These are phyloP conservation scores for Trididemnum miniatum DNA, from an alignment of 23 tunicate species.

Conservation along the genomic window DNA sequence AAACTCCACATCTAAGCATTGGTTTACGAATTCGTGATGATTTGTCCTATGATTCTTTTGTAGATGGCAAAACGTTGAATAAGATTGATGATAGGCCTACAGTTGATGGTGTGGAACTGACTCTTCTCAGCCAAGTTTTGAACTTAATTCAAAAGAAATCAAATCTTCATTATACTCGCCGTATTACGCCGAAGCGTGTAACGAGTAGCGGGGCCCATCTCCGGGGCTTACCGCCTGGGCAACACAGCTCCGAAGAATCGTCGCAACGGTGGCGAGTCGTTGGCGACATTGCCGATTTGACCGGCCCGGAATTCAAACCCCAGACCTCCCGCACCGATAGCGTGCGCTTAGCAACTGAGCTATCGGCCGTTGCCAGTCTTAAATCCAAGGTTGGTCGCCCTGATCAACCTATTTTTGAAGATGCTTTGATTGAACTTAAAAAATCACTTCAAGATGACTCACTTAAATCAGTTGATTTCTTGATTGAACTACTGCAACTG, in stretches of 20 bases:
- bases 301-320: too few species aligned
- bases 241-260: too few species aligned
- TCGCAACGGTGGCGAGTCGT: too few species aligned
- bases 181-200: too few species aligned
- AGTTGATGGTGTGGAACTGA: constrained; percentile 1
- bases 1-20: neutral
- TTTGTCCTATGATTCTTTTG: constrained; percentile 6
- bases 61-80: neutral
- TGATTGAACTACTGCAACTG: neutral
- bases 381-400: neutral
- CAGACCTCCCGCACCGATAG: too few species aligned
- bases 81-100: neutral
- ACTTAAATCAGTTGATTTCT: neutral
- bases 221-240: too few species aligned
- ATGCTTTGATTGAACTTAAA: neutral
- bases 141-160: too few species aligned
- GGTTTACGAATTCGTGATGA: constrained; percentile 15
- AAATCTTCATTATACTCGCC: too few species aligned
- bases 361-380: neutral
- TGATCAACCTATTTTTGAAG: neutral
- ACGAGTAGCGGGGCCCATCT: too few species aligned
- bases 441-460: neutral
- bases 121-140: neutral
- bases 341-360: too few species aligned
- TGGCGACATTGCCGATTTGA: too few species aligned